Conservation (phyloP, 2,113 vertebrate species). For the Hippocampus mohnikei region DNA sequence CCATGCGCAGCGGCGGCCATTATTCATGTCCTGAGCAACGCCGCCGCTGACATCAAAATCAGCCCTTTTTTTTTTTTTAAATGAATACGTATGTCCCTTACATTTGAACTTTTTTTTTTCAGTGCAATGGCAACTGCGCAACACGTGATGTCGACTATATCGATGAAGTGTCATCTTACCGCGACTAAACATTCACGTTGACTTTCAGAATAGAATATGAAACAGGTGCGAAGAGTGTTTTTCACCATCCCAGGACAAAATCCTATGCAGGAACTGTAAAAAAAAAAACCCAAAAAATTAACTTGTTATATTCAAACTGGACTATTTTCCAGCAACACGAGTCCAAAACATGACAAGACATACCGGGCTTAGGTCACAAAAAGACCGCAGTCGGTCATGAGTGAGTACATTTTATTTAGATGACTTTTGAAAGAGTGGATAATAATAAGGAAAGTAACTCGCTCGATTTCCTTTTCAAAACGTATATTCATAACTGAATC, state of each 20-base stretch:
- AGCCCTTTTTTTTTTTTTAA: background rate
- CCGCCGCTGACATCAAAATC: background rate
- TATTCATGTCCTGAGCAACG: constrained; percentile 2
- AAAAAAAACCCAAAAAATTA: too few species aligned
- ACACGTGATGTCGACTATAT: too few species aligned
- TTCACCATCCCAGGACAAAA: background rate
- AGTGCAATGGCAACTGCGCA: background rate
- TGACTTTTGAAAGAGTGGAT: too few species aligned
- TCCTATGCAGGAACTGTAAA: background rate
- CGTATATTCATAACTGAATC: too few species aligned
- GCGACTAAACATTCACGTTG: constrained; percentile 3
- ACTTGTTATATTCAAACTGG: background rate
- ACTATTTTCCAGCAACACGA: background rate
- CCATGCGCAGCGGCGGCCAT: background rate
- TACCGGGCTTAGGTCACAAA: too few species aligned
- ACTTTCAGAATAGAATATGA: background rate
- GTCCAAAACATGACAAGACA: background rate
- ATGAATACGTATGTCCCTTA: background rate
- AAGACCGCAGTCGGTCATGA: too few species aligned
- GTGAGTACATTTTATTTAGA: too few species aligned
- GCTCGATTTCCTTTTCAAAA: too few species aligned
- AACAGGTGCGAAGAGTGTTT: background rate
- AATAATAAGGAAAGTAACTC: too few species aligned
- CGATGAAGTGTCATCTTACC: background rate
- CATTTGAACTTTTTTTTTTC: background rate